Percentiles rank a stretch among this genome's conserved stretches.
These are phyloP conservation scores for Balearica regulorum DNA, from an alignment of 2,797 vertebrate species.

Conservation along the genomic window DNA sequence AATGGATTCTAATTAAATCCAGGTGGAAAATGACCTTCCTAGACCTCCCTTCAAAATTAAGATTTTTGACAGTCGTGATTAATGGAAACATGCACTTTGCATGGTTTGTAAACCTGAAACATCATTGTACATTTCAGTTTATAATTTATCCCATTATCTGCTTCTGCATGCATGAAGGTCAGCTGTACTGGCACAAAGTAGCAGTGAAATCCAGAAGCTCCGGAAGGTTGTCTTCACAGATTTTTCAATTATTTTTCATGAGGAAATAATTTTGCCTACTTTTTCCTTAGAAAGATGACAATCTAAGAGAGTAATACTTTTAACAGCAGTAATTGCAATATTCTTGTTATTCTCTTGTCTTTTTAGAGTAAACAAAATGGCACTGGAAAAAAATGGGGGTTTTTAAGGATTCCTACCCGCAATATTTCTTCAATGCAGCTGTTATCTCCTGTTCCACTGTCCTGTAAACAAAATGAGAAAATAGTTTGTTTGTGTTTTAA, in stretches of 20 bases:
- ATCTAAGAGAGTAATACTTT: background rate
- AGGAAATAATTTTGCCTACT: slow-evolving; percentile 11
- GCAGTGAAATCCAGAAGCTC: background rate
- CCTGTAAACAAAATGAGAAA: slow-evolving; percentile 74
- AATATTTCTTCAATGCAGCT: slow-evolving; percentile 81
- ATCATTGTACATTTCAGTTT: slow-evolving; percentile 49
- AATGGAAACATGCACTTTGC: slow-evolving; percentile 52
- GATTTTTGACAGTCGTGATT: slow-evolving; percentile 61
- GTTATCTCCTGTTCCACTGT: slow-evolving; percentile 74
- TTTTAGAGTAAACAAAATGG: slow-evolving; percentile 11
- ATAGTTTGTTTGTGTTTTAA: slow-evolving; percentile 40
- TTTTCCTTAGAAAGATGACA: background rate
- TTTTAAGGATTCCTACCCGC: slow-evolving; percentile 71
- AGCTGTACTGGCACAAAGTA: background rate
- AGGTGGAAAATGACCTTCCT: slow-evolving; percentile 62
- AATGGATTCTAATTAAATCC: slow-evolving; percentile 62
- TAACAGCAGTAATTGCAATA: background rate
- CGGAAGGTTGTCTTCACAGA: slow-evolving; percentile 17
- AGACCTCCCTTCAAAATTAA: slow-evolving; percentile 56
- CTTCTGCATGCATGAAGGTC: slow-evolving; percentile 37
- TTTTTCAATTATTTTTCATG: slow-evolving; percentile 29
- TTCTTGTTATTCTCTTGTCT: background rate
- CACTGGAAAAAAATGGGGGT: background rate
- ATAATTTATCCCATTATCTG: slow-evolving; percentile 53
- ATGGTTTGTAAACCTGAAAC: slow-evolving; percentile 48